Evolutionary conservation across 23 tunicate species (phyloP).

Genomic region (Ascidia mentula): DNA sequence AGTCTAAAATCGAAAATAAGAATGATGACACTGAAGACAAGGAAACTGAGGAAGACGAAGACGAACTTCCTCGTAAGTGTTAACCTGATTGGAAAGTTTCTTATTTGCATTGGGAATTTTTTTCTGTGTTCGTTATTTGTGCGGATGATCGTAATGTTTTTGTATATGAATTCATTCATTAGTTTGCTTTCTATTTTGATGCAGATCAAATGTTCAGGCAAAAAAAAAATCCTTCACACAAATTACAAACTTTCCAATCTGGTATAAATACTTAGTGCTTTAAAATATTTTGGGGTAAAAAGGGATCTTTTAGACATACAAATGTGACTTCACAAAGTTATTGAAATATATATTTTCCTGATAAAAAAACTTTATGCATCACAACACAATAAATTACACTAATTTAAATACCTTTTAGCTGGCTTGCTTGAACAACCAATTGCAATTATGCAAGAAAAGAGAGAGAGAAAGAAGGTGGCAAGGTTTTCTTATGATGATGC

Average conservation of each 20-base stretch:
- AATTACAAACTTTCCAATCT: no score
- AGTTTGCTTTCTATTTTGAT: background rate
- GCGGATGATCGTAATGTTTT: background rate
- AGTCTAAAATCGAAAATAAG: background rate
- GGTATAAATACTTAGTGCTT: no score
- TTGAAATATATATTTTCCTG: no score
- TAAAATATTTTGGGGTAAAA: no score
- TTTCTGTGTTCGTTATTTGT: no score
- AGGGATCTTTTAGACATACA: no score
- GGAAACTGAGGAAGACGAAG: slow-evolving; percentile 34
- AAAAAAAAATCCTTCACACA: no score
- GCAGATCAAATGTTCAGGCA: no score
- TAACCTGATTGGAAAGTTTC: background rate
- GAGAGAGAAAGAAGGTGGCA: slow-evolving; percentile 68
- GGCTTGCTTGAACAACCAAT: slow-evolving; percentile 75
- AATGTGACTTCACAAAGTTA: no score
- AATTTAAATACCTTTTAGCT: no score
- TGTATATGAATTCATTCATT: background rate
- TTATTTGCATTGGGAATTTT: background rate
- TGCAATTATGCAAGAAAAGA: slow-evolving; percentile 58
- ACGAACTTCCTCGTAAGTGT: slow-evolving; percentile 56
- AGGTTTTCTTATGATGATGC: slow-evolving; percentile 73
- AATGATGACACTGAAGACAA: slow-evolving; percentile 16
- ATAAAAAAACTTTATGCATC: no score
- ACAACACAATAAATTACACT: no score